Base-by-base conservation (phyloP, 1,140 invertebrate species). In the Brevipalpus yothersi region DNA sequence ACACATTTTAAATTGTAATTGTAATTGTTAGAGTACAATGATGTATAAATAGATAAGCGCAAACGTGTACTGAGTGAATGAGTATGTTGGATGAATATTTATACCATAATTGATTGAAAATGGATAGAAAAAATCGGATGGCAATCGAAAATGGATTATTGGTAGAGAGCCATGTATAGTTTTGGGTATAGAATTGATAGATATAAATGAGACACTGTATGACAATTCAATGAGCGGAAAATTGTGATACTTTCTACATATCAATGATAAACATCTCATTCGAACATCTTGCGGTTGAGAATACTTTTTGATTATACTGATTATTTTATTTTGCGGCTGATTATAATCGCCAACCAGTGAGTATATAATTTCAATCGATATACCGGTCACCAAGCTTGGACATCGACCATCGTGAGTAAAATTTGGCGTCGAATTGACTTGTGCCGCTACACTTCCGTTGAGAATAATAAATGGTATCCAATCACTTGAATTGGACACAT, bases 101-200 rank as follows among this genome's bases (percentile, higher is more conserved):
- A 31, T 31, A 31, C 31, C 31, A 31, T 9, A 47, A 58, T 39
- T 61, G n/a, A 41, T 55, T 11, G 67, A 59, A 66, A 82, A 82
- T 40, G 81, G 81, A 68, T 82, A 82, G 67, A 82, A 82, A 67
- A 82, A 83, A 67, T 82, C 80, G 58, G 75, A 72, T 3, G 80
- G 80, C 12, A 82, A 69, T 66, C 75, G 75, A 43, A 80, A 72
- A 60, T 79, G 74, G 59, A 80, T 72, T 53, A 76, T 74, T 42
- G 80, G 78, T 23, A 75, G 74, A 59, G 75, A 73, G 21, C 76
- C 77, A 64, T 77, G 77, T 55, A 73, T 70, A 49, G 71, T 72
- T 19, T 71, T 69, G 0, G 76, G 72, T 11, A 73, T 70, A 17
- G 66, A 69, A 0, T 77, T 78, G 12, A 76, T 69, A 65, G 81